Conservation (phyloP, 2,888 invertebrate species). For the Pseudococcus jackbeardsleyi region DNA sequence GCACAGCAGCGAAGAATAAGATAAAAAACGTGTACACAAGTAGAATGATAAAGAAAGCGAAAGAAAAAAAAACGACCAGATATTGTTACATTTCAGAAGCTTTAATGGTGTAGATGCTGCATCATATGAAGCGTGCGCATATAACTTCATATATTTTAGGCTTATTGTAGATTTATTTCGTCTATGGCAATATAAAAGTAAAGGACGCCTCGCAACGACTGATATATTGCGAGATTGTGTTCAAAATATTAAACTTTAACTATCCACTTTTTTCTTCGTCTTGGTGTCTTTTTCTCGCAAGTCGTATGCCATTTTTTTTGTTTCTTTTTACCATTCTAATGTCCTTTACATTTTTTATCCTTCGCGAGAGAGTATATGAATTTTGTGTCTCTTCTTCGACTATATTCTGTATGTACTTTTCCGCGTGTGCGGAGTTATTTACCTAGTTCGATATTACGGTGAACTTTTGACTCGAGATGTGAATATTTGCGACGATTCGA, state of each 20-base stretch:
- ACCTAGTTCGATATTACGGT: no score
- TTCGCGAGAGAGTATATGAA: background rate
- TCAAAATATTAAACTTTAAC: conserved; percentile 63
- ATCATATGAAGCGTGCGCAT: conserved; percentile 62
- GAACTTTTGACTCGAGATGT: no score
- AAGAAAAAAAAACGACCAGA: conserved; percentile 53
- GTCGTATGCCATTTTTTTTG: background rate
- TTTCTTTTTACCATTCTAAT: background rate
- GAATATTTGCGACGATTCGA: no score
- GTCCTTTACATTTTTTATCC: conserved; percentile 45
- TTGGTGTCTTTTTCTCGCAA: background rate
- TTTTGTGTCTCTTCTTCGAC: conserved; percentile 13
- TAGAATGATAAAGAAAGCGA: conserved; percentile 54
- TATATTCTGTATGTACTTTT: background rate
- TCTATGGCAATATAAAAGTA: conserved; percentile 63
- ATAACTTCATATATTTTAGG: conserved; percentile 63
- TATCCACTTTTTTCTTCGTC: conserved; percentile 39
- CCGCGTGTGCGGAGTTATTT: background rate
- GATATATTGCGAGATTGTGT: conserved; percentile 63
- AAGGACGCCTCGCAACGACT: conserved; percentile 57
- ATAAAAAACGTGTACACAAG: conserved; percentile 62
- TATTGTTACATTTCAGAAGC: conserved; percentile 61
- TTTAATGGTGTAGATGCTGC: conserved; percentile 54
- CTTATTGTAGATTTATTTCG: conserved; percentile 62
- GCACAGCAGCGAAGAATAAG: conserved; percentile 30